Evolutionary conservation across 2,888 invertebrate species (phyloP), one percentile per base, ranked within the genome.

Genomic region (Campoletis raptor): DNA sequence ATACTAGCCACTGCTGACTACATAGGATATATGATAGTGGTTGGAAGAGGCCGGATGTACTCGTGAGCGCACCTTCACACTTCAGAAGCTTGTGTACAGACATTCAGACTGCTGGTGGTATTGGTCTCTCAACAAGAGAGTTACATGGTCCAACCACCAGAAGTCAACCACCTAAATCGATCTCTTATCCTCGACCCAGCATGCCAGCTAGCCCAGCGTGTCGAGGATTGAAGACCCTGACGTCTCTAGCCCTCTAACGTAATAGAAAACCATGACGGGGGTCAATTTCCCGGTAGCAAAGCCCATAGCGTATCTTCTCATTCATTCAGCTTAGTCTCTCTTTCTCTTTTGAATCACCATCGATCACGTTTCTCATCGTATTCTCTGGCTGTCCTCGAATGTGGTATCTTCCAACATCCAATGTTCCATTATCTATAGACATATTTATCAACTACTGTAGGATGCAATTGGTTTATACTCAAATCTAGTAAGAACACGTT

Each of bases 251-350:
- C 69, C 70, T 57, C 54, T 76, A 52, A 70, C 89, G 90, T 92
- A 92, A 92, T 92, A 92, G 92, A 92, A 92, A 91, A 88, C 90
- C 90, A 90, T 91, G 91, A 91, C 90, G 90, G 91, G 89, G 92
- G 92, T 92, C 92, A 91, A 91, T 92, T 91, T 92, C 91, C 91
- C 82, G 64, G 42, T 85, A 79, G 57, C 82, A 67, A 82, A 85
- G 42, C 79, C 57, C 69, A 80, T 24, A 67, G 79, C 76, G 40
- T 78, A 81, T 81, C 54, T 70, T 48, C 78, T 52, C 81, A 54
- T 72, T 52, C 52, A 70, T 57, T 48, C 69, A 64, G 36, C 77
- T 45, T 67, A 81, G 83, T 81, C 83, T 76, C 45, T 79, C 69
- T 45, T 57, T 83, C 80, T 83, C 86, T 76, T 37, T 81, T 54